These are phyloP conservation scores for Drosophila setosimentum DNA, from an alignment of 2,888 invertebrate genomes.

Conservation along the genomic window DNA sequence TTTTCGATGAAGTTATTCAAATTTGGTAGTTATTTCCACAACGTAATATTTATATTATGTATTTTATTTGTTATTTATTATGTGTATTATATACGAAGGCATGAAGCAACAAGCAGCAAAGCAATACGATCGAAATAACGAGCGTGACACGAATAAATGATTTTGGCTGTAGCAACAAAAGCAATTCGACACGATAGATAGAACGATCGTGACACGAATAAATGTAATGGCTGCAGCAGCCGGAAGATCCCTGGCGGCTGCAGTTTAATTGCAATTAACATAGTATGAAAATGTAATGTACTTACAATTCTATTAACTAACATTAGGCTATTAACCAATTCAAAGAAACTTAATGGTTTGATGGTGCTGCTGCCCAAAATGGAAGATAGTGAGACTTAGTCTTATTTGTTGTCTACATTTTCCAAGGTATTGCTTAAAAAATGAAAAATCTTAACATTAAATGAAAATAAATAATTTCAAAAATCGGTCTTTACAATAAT, in stretches of 20 bases:
- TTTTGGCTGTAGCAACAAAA: neutral
- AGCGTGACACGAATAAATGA: neutral
- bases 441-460: too few species aligned
- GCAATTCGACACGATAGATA: neutral
- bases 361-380: too few species aligned
- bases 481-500: too few species aligned
- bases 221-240: neutral
- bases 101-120: neutral
- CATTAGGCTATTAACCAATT: neutral
- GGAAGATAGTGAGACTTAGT: too few species aligned
- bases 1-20: neutral
- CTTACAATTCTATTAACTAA: neutral
- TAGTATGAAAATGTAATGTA: neutral
- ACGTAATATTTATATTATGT: neutral
- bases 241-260: neutral
- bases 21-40: neutral
- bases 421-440: too few species aligned
- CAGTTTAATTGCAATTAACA: neutral
- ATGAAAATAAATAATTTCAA: too few species aligned
- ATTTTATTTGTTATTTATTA: neutral
- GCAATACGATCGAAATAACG: neutral
- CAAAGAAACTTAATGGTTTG: too few species aligned
- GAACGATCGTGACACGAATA: neutral
- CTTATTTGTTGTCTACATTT: too few species aligned
- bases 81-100: too few species aligned